A percentile compares a stretch with the other conserved stretches of the same genome.
These are phyloP conservation scores for Bombus huntii DNA, from an alignment of 1,140 invertebrate genomes.

Conservation along the genomic window DNA sequence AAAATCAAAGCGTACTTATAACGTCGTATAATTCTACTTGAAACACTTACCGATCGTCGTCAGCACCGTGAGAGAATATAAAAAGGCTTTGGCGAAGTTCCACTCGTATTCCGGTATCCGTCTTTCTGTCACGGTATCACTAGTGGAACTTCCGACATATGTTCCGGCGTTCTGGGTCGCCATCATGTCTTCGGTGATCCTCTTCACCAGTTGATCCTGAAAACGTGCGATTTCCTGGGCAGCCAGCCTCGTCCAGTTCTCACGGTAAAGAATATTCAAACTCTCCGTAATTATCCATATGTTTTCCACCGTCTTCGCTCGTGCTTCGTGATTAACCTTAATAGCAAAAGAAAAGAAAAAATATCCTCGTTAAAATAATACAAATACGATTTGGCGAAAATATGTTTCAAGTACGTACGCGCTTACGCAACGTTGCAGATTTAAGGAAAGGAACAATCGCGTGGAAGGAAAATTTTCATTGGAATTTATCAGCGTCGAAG, in stretches of 20 bases:
- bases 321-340: constrained; percentile 84
- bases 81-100: constrained; percentile 96
- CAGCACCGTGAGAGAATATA: constrained; percentile 97
- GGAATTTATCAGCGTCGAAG: no score
- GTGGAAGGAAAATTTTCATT: background rate
- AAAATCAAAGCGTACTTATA: no score
- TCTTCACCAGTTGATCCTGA: constrained; percentile 92
- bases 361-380: background rate
- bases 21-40: background rate
- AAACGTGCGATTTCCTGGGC: constrained; percentile 94
- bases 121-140: constrained; percentile 73
- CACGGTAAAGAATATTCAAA: constrained; percentile 95
- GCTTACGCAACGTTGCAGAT: no score
- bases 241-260: constrained; percentile 96
- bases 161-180: constrained; percentile 80
- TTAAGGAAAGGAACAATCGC: background rate
- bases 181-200: constrained; percentile 89
- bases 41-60: constrained; percentile 95
- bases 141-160: constrained; percentile 64
- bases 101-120: constrained; percentile 87
- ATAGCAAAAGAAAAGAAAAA: background rate
- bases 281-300: constrained; percentile 98
- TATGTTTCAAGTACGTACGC: no score
- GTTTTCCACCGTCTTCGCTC: constrained; percentile 91
- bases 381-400: no score